Evolutionary conservation across 1,140 invertebrate species (phyloP).

Genomic region (Lordiphosa clarofinis): DNA sequence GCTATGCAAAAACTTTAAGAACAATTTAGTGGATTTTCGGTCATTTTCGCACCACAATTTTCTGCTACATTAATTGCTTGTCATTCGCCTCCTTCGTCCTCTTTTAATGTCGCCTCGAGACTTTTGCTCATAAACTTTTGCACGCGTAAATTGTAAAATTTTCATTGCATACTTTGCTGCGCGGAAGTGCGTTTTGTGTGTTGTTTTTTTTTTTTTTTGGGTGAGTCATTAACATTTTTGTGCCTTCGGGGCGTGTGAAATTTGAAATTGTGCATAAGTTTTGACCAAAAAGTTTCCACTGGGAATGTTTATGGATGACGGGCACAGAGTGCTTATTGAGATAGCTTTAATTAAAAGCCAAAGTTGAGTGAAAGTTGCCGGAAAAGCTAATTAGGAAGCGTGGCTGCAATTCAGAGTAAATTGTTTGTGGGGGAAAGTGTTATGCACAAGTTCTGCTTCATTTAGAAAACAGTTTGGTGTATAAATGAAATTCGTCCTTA

Average conservation of each 20-base stretch:
- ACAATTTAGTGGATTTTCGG: constrained; percentile 41
- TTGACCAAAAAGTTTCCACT: constrained; percentile 48
- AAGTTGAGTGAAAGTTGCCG: constrained; percentile 39
- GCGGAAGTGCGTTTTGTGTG: constrained; percentile 34
- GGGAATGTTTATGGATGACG: constrained; percentile 20
- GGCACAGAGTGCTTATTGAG: constrained; percentile 44
- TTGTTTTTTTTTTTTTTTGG: neutral
- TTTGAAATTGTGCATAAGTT: constrained; percentile 54
- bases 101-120: constrained; percentile 57
- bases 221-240: constrained; percentile 52
- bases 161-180: constrained; percentile 67
- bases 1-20: constrained; percentile 54
- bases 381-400: constrained; percentile 38
- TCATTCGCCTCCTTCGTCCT: constrained; percentile 28
- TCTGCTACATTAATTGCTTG: constrained; percentile 67
- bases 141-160: constrained; percentile 71
- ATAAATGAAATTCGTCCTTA: too few relatives aligned
- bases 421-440: constrained; percentile 24
- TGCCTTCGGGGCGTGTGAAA: constrained; percentile 56
- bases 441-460: neutral
- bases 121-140: constrained; percentile 61
- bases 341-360: constrained; percentile 51
- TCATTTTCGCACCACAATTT: constrained; percentile 43
- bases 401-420: constrained; percentile 23
- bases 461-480: too few relatives aligned